Evolutionary conservation across 2,888 invertebrate species (phyloP), one percentile per base, ranked within the genome.

Genomic region (Allygus modestus): DNA sequence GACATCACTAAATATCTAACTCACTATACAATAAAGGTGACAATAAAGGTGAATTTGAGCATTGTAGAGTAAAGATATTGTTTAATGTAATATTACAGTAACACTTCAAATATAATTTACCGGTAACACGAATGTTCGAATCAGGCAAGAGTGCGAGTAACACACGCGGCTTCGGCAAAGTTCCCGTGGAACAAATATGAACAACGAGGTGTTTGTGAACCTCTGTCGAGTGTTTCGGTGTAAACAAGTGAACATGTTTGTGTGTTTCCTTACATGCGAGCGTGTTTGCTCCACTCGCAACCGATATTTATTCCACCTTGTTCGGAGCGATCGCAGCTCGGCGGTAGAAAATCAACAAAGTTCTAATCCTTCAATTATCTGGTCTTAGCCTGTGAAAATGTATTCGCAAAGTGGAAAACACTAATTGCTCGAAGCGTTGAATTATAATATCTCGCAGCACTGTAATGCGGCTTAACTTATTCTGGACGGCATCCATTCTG

Each of bases 191-290:
- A 23, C 58, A 58, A 58, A 58, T 58, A 58, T 23, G 58, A 58
- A 58, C 58, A 58, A 58, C 23, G 23, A 20, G 58, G 58, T 58
- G 58, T 58, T 20, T 37, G 37, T 11, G 37, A 37, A 37, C 37
- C 37, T 37, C 7, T 37, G 37, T 37, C 46, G 20, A 23, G 54
- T 54, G 54, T 54, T 54, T 4, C 4, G 54, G 1, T 23, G 54
- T 54, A 54, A 54, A 54, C 54, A 54, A 54, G 46, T 15, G 37
- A 46, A 15, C 46, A 46, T 46, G 46, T 46, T 54, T 23, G 23
- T 54, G 20, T 23, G 20, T 54, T 23, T 54, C 54, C 54, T 54
- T 23, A 46, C 7, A 54, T 23, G 51, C 17, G 51, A 17, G n/a
- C 51, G 51, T 17, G 23, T 23, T 54, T 23, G 23, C 54, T 4